These are phyloP conservation scores for Anticlea derivata DNA, from an alignment of 2,888 invertebrate genomes.

Conservation along the genomic window DNA sequence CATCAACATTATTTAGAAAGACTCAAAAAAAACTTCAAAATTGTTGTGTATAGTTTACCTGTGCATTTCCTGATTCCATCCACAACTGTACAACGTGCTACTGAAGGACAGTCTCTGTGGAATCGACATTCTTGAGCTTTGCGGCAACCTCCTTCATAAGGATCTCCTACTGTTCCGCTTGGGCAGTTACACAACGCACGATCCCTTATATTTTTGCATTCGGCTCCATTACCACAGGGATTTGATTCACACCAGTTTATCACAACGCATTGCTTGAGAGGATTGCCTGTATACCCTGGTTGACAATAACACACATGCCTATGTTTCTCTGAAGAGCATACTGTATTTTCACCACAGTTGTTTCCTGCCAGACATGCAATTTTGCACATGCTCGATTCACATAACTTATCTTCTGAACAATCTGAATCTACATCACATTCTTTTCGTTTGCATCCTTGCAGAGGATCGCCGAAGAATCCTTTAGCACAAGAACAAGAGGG, in stretches of 20 bases:
- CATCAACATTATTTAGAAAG: background rate
- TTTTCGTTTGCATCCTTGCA: constrained; percentile 90
- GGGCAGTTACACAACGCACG: constrained; percentile 92
- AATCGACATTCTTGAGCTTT: constrained; percentile 91
- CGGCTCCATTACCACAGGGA: constrained; percentile 91
- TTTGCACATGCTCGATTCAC: constrained; percentile 92
- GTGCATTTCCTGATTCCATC: constrained; percentile 91
- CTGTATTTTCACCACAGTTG: constrained; percentile 92
- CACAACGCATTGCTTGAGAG: constrained; percentile 87
- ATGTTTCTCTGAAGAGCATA: constrained; percentile 93
- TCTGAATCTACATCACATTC: constrained; percentile 89
- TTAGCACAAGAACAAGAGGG: constrained; percentile 90
- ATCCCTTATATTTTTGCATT: constrained; percentile 91
- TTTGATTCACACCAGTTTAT: constrained; percentile 91
- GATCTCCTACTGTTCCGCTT: constrained; percentile 91
- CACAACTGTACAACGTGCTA: constrained; percentile 89
- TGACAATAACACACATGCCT: constrained; percentile 90
- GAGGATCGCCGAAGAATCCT: constrained; percentile 92
- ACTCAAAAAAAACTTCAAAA: too few species aligned
- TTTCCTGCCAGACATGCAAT: constrained; percentile 93
- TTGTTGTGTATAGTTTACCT: too few species aligned
- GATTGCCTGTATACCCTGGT: constrained; percentile 93
- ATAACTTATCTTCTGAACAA: constrained; percentile 92
- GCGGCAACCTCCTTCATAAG: constrained; percentile 92
- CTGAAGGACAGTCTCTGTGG: constrained; percentile 91